Conservation (phyloP, 2,797 vertebrate species). For the Tokudaia muenninki region DNA sequence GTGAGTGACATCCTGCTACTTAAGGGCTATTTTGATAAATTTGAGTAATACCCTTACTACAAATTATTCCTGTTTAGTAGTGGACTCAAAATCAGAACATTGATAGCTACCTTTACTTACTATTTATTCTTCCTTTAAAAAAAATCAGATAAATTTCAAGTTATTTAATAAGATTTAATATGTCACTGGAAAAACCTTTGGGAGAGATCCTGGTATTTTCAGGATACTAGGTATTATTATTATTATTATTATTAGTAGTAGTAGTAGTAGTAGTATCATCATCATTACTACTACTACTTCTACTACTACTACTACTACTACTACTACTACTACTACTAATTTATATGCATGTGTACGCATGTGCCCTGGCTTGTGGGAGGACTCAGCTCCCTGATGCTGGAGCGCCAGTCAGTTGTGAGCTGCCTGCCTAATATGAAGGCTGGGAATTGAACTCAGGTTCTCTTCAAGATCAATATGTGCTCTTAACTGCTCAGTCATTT, state of each 20-base stretch:
- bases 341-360: not conserved
- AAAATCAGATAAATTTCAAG: not conserved
- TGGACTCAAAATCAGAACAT: constrained; percentile 24
- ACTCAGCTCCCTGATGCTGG: not conserved
- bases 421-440: not conserved
- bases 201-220: not conserved
- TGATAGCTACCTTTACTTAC: not conserved
- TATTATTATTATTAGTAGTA: not conserved
- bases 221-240: constrained; percentile 7
- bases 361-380: not conserved
- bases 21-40: constrained; percentile 38
- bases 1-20: constrained; percentile 2
- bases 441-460: not conserved
- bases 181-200: not conserved
- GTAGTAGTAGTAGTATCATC: too few relatives aligned
- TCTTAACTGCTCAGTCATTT: not conserved
- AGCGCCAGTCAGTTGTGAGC: not conserved
- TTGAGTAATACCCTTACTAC: not conserved
- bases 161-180: constrained; percentile 22
- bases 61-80: constrained; percentile 29
- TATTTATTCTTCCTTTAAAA: constrained; percentile 1
- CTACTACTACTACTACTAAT: not conserved
- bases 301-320: not conserved
- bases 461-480: not conserved
- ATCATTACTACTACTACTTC: too few relatives aligned